Base-by-base conservation (phyloP, 2,888 invertebrate genomes). In the Caenorhabditis sulstoni region DNA sequence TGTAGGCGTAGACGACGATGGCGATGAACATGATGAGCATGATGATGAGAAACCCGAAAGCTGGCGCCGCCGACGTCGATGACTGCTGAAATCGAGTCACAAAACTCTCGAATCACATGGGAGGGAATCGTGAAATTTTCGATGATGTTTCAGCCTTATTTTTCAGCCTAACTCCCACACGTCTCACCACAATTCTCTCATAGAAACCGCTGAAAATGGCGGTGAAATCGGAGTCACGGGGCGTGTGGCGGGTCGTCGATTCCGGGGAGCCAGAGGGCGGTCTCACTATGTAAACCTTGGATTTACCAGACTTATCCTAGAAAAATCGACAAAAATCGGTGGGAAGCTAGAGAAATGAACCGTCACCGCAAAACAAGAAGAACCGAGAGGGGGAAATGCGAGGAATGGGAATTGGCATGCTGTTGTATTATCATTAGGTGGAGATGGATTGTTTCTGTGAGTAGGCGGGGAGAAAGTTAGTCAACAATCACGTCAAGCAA, bases 11-110 rank as follows among this genome's bases (percentile, higher is more conserved):
- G 2, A 74, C 29, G 18, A 79, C 79, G 44, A 79, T 73, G 5
- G 79, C 47, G 9, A 79, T 49, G 35, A 79, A 74, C 73, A 79
- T 79, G n/a, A 65, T 45, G 35, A 79, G 65, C 79, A 79, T 79
- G 59, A 74, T 44, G 39, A 79, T 23, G 18, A 79, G 68, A 45
- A 79, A 67, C 14, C 58, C 66, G 22, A 79, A 74, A 3, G 68
- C 79, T 20, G 79, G 79, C 37, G 74, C 23, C 12, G 79, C 59
- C 8, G 79, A 79, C 18, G 78, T 45, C 41, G 67, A 66, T 9
- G 47, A 50, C 20, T 64, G 52, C 71, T 79, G 67, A 47, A 74
- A 74, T 20, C 4, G 20, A 39, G 55, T 53, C 29, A 29, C 29
- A 29, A 29, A 29, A 29, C 29, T 29, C 7, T 29, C 29, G 7